Base-by-base conservation (phyloP, 2,888 invertebrate species). In the Acanthosepion esculentum region DNA sequence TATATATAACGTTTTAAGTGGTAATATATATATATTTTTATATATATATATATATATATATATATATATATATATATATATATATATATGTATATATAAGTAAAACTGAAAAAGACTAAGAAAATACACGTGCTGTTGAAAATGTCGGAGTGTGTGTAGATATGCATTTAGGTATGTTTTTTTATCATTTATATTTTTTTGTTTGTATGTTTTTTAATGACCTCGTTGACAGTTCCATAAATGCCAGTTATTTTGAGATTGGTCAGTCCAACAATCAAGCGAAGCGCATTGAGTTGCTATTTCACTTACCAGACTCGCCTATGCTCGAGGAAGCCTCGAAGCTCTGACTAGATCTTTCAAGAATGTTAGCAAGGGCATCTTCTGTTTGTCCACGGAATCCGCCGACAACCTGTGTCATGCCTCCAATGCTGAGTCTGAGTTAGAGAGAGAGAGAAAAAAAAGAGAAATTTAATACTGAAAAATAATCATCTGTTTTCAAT, bases 331-430 rank as follows among this genome's bases (percentile, higher is more conserved):
- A 53, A 48, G 93, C 93, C 93, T 93, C 50, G 48, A 53, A 93
- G 48, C 93, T 93, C n/a, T 48, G 53, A 26, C 93, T 53, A 15
- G 93, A 93, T 93, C 93, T 93, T 93, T 93, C 50, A 15, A 94
- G 59, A 64, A 55, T 55, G 55, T 53, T 59, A 26, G 94, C 94
- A 23, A 94, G 94, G 48, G 55, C 33, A 33, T 94, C 94, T 23
- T 64, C 94, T 55, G 94, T 55, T 23, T 94, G 53, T 41, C 55
- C 26, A 23, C 94, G 55, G 94, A 64, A 94, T 55, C 94, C 94
- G 26, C 94, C 94, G 1, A 94, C 55, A 4, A 48, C 55, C 41
- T 94, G 59, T 53, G 59, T 59, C 59, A 94, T 55, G 33, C 64
- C 20, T 41, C 59, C 55, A 33, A 94, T n/a, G 41, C 94, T 48